A percentile compares a stretch with the other conserved stretches of the same genome.
These are phyloP conservation scores for Papilio dardanus DNA, from an alignment of 1,140 invertebrate genomes.

Conservation along the genomic window DNA sequence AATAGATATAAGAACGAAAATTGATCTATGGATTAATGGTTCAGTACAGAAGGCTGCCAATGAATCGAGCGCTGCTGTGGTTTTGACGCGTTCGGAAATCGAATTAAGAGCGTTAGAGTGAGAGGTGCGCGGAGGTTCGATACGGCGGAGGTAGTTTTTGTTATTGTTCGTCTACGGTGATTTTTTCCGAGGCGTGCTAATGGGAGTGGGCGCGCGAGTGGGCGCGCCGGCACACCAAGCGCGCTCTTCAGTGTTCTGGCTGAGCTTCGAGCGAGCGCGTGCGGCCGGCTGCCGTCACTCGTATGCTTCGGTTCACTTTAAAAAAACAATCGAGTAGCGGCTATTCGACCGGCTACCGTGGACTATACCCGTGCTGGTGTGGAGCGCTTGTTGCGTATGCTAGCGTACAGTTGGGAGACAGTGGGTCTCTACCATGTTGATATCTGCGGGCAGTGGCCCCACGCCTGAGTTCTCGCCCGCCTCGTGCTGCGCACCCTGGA, in stretches of 20 bases:
- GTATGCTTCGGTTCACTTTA: constrained; percentile 49
- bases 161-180: constrained; percentile 76
- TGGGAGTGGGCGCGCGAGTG: constrained; percentile 80
- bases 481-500: constrained; percentile 81
- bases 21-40: constrained; percentile 43
- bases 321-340: constrained; percentile 33
- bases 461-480: constrained; percentile 80
- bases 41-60: constrained; percentile 75
- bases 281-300: constrained; percentile 60
- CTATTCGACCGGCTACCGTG: constrained; percentile 42
- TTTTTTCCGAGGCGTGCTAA: constrained; percentile 81
- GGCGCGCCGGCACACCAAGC: constrained; percentile 77
- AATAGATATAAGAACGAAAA: constrained; percentile 33
- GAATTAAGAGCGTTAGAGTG: constrained; percentile 81
- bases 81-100: constrained; percentile 81
- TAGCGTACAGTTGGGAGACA: constrained; percentile 44
- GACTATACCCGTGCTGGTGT: constrained; percentile 51
- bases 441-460: constrained; percentile 81
- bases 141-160: constrained; percentile 76
- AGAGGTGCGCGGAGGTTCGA: constrained; percentile 74
- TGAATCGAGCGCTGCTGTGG: constrained; percentile 75
- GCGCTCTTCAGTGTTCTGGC: constrained; percentile 81
- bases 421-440: constrained; percentile 79
- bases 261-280: constrained; percentile 80
- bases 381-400: constrained; percentile 69